Evolutionary conservation across 2,797 vertebrate species (phyloP), one percentile per base, ranked within the genome.

Genomic region (Mycteria americana): DNA sequence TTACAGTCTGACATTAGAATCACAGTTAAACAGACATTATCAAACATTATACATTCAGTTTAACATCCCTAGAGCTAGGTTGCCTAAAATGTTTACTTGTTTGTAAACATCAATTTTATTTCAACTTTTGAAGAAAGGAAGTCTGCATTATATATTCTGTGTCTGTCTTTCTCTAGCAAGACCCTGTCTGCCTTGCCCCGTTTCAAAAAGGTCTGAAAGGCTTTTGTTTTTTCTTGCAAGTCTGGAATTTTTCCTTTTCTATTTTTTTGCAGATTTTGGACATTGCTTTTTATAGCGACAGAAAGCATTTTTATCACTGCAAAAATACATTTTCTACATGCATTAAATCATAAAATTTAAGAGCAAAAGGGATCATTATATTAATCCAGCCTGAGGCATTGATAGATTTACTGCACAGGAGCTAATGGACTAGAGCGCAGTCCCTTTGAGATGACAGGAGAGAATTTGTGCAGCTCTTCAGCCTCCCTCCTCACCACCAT

Each of bases 391-490:
- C 87, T 50, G 51, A 85, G 87, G 87, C 91, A 88, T 5, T 77
- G 95, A 91, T 50, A 91, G 87, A 93, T 94, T 93, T 93, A 94
- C 87, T 77, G 78, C 89, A 57, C 18, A 46, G 75, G 48, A 96
- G 60, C 37, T 94, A 83, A 92, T 89, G 92, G 80, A 73, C 56
- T 35, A 53, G 46, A 89, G 59, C 75, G 56, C 56, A 62, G 74
- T 25, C 31, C 67, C 56, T 88, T 53, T 56, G 60, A 93, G 84
- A 76, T 7, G 43, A 85, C 48, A 73, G 63, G 25, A 89, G 67
- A 73, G 35, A 79, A 93, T 93, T 11, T 74, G 67, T 88, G 70
- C 37, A 67, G 68, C 64, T 89, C 91, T 89, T 92, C 69, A 93
- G 23, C 65, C 70, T 92, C 80, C 18, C 33, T 93, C 50, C 45